Percentiles rank a stretch among this genome's conserved stretches.
These are phyloP conservation scores for Alosa alosa DNA, from an alignment of 2,113 vertebrate genomes.

Conservation along the genomic window DNA sequence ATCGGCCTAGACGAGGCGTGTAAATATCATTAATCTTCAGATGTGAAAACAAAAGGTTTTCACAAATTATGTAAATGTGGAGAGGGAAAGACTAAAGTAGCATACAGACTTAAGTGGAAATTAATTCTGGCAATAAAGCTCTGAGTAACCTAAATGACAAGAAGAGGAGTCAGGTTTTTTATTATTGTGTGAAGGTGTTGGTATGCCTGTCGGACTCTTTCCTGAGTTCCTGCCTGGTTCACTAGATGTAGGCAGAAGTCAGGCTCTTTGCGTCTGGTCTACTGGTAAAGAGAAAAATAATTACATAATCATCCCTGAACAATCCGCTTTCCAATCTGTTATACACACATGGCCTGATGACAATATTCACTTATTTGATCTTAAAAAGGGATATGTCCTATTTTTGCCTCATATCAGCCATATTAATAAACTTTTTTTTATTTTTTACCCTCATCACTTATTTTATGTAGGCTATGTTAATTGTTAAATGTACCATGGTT, in stretches of 20 bases:
- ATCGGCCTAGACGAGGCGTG: background rate
- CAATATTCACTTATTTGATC: background rate
- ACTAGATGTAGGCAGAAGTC: background rate
- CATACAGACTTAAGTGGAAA: background rate
- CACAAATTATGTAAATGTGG: background rate
- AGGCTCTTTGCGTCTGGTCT: background rate
- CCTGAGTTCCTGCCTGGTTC: background rate
- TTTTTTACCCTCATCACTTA: too few relatives aligned
- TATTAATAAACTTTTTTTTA: too few relatives aligned
- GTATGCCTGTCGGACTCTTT: background rate
- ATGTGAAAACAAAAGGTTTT: background rate
- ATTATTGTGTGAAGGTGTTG: slow-evolving; percentile 19
- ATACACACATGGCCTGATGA: background rate
- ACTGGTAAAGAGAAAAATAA: background rate
- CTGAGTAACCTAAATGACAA: background rate
- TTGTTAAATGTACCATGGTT: too few relatives aligned
- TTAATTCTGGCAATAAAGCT: background rate
- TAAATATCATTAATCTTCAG: background rate
- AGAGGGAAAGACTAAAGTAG: background rate
- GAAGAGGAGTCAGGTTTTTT: slow-evolving; percentile 6
- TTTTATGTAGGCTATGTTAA: too few relatives aligned
- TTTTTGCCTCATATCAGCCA: background rate
- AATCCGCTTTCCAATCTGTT: background rate
- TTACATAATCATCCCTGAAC: background rate
- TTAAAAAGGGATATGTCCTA: background rate